A percentile compares a stretch with the other conserved stretches of the same genome.
Evolutionary conservation across 2,797 vertebrate species (phyloP).

Genomic region (Melopsittacus undulatus): DNA sequence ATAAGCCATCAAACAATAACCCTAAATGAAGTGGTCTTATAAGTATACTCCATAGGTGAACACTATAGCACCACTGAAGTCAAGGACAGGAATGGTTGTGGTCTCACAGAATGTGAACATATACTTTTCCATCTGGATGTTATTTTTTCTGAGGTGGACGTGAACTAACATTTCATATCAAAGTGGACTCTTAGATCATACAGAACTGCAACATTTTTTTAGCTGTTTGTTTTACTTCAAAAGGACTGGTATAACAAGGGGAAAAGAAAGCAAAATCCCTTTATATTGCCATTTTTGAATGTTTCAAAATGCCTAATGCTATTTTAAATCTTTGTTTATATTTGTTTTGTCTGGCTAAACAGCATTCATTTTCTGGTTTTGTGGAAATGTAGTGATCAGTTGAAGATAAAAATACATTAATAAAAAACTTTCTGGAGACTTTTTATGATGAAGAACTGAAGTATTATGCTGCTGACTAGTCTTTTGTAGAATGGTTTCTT

Average conservation of each 20-base stretch:
- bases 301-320: background rate
- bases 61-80: background rate
- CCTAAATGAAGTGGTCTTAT: background rate
- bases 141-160: background rate
- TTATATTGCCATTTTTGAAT: background rate
- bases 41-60: background rate
- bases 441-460: background rate
- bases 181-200: background rate
- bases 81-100: background rate
- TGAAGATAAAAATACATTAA: background rate
- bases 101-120: background rate
- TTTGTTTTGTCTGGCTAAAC: background rate
- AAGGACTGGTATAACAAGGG: background rate
- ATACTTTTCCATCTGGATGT: background rate
- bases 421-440: background rate
- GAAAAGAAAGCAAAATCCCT: background rate
- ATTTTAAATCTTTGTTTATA: background rate
- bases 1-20: background rate
- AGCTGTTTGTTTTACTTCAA: background rate
- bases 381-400: background rate
- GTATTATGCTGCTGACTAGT: background rate
- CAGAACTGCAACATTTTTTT: background rate
- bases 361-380: background rate
- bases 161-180: background rate
- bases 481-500: conserved; percentile 13